These are phyloP conservation scores for Otocyon megalotis DNA, from an alignment of 2,113 vertebrate genomes.

Conservation along the genomic window DNA sequence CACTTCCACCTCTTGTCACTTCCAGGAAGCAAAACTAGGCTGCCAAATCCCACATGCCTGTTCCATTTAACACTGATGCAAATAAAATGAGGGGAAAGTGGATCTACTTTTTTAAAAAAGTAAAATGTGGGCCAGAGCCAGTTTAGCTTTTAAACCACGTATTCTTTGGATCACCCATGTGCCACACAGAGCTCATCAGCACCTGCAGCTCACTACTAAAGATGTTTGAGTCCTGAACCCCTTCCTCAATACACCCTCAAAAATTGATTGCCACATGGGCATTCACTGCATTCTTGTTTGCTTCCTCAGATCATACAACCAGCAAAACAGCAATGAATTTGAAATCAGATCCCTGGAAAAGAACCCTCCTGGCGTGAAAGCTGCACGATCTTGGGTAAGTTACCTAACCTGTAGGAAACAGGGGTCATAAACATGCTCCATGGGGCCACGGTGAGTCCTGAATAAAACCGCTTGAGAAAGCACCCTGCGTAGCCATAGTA, in stretches of 20 bases:
- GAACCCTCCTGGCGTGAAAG: background rate
- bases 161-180: background rate
- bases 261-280: fast-evolving
- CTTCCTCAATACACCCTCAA: fast-evolving
- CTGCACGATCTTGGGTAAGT: background rate
- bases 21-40: background rate
- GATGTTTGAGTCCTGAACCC: background rate
- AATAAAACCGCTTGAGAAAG: background rate
- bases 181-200: fast-evolving
- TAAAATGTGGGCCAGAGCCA: background rate
- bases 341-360: background rate
- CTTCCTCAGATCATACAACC: fast-evolving
- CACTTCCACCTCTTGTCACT: background rate
- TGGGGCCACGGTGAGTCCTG: background rate
- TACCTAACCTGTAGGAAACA: background rate
- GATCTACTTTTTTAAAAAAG: background rate
- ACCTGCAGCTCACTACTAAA: background rate
- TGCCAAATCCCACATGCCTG: background rate
- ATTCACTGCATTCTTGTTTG: fast-evolving
- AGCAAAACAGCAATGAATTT: background rate
- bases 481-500: fast-evolving
- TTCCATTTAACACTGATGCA: background rate
- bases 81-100: background rate
- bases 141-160: background rate
- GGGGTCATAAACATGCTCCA: background rate